These are phyloP conservation scores for Galerucella nymphaeae DNA, from an alignment of 2,888 invertebrate species.

Conservation along the genomic window DNA sequence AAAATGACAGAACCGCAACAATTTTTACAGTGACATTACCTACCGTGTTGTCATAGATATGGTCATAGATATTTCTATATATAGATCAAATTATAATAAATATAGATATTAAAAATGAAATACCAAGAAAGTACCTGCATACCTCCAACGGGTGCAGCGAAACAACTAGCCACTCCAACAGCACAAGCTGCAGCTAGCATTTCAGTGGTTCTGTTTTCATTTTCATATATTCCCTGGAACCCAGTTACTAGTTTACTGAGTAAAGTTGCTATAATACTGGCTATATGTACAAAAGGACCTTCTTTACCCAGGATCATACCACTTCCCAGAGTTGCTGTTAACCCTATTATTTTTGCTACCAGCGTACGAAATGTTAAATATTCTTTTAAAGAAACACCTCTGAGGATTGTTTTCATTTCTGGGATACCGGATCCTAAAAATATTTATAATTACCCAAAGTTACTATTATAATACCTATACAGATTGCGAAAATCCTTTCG, in stretches of 20 bases:
- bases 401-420: slow-evolving; percentile 97
- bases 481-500: too few relatives aligned
- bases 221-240: slow-evolving; percentile 94
- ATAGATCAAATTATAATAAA: not conserved
- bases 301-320: slow-evolving; percentile 96
- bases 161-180: slow-evolving; percentile 94
- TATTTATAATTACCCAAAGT: not conserved
- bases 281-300: slow-evolving; percentile 99
- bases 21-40: too few relatives aligned
- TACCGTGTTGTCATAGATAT: too few relatives aligned
- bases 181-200: slow-evolving; percentile 99
- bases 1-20: too few relatives aligned
- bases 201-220: slow-evolving; percentile 93
- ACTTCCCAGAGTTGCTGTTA: slow-evolving; percentile 94
- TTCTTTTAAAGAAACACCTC: slow-evolving; percentile 96
- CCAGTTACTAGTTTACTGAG: slow-evolving; percentile 93
- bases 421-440: slow-evolving; percentile 93
- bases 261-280: slow-evolving; percentile 93
- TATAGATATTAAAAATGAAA: slow-evolving; percentile 74
- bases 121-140: slow-evolving; percentile 51
- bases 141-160: slow-evolving; percentile 97
- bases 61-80: too few relatives aligned
- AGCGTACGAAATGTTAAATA: slow-evolving; percentile 95
- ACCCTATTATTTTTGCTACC: slow-evolving; percentile 92
- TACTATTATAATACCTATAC: too few relatives aligned